These are phyloP conservation scores for Archocentrus centrarchus DNA, from an alignment of 2,113 vertebrate genomes.

Conservation along the genomic window DNA sequence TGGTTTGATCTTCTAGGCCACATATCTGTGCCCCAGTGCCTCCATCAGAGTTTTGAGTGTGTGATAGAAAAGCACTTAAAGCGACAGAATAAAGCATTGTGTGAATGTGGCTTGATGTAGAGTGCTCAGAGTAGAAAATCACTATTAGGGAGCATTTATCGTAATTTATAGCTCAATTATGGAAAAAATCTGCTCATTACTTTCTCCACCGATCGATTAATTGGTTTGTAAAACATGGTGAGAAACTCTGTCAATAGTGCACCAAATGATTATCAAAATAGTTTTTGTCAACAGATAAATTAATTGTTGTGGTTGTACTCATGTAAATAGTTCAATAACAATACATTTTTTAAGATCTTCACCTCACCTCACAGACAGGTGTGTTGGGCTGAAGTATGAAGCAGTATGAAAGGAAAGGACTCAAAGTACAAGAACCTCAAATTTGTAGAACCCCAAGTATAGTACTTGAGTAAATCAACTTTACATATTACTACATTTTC, in stretches of 20 bases:
- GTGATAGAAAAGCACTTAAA: background rate
- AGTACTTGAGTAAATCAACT: too few species aligned
- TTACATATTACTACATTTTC: too few species aligned
- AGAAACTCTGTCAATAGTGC: background rate
- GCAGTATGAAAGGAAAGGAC: background rate
- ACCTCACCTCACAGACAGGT: background rate
- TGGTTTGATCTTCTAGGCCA: background rate
- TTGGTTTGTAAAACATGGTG: background rate
- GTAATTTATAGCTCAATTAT: background rate
- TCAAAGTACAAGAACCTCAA: background rate
- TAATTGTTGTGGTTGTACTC: background rate
- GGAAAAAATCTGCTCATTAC: background rate
- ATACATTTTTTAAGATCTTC: background rate
- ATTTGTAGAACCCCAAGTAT: too few species aligned
- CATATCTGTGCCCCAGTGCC: background rate
- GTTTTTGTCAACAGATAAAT: background rate
- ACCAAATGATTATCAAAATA: background rate
- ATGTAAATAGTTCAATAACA: background rate
- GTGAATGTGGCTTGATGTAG: background rate
- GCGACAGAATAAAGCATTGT: background rate
- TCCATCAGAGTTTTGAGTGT: background rate
- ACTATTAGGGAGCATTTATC: background rate
- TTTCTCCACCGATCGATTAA: background rate
- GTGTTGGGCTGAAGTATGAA: background rate
- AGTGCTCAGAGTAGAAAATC: background rate